Evolutionary conservation across 2,113 vertebrate species (phyloP).

Genomic region (Perognathus longimembris): DNA sequence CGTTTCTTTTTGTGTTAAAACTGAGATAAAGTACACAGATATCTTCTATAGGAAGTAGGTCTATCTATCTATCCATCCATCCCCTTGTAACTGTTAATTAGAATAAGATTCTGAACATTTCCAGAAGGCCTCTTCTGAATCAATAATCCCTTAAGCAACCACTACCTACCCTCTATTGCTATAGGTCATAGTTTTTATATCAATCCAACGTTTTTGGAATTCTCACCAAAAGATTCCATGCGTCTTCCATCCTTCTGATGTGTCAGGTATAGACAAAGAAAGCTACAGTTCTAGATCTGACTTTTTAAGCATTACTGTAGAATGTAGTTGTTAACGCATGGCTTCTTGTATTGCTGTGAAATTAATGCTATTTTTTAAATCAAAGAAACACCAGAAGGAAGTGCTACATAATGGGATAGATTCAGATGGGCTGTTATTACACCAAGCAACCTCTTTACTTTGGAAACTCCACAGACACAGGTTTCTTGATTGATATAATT

Average conservation of each 20-base stretch:
- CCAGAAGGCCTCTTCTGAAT: background rate
- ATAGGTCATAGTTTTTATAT: background rate
- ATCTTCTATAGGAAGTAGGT: background rate
- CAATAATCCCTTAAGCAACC: background rate
- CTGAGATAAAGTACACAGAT: background rate
- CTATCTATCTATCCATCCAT: too few relatives aligned
- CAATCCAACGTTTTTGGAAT: conserved; percentile 27
- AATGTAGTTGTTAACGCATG: background rate
- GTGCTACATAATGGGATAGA: background rate
- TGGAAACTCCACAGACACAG: background rate
- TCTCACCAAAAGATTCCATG: conserved; percentile 4
- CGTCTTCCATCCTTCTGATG: background rate
- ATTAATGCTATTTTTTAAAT: conserved; percentile 29
- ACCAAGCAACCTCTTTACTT: background rate
- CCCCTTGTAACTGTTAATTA: background rate
- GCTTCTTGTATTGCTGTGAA: conserved; percentile 32
- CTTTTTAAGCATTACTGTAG: conserved; percentile 11
- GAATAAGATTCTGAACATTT: conserved; percentile 9
- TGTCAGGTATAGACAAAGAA: conserved; percentile 43
- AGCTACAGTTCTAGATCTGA: background rate
- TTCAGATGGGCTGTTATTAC: conserved; percentile 16
- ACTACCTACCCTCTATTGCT: background rate
- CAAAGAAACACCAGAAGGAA: conserved; percentile 10
- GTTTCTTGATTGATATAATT: conserved; percentile 35
- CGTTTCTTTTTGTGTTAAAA: background rate